These are phyloP conservation scores for Siphlonurus alternatus DNA, from an alignment of 2,888 invertebrate genomes.

Conservation along the genomic window DNA sequence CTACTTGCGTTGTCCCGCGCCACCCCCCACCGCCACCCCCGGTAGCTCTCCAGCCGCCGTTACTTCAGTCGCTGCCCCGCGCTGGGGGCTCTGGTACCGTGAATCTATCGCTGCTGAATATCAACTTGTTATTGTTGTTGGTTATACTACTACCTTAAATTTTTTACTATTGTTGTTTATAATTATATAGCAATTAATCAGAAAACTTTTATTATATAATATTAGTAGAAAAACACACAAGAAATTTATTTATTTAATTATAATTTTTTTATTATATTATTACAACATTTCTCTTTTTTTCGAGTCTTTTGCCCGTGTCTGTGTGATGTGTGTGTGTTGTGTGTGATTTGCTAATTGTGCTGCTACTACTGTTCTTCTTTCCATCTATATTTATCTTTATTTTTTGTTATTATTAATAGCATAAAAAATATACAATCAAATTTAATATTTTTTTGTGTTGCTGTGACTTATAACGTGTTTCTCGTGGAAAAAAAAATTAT, in stretches of 20 bases:
- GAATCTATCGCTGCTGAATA: not conserved
- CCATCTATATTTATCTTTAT: not conserved
- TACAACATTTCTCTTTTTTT: not conserved
- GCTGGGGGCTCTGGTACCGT: not conserved
- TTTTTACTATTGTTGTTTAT: too few relatives aligned
- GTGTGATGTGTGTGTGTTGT: not conserved
- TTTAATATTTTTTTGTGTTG: not conserved
- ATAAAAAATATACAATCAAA: not conserved
- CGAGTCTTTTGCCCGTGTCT: not conserved
- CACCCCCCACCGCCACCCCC: not conserved
- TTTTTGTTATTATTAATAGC: not conserved
- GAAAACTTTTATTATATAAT: too few relatives aligned
- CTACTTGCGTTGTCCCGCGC: not conserved
- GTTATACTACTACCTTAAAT: not conserved
- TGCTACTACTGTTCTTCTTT: not conserved
- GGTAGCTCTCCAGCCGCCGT: not conserved
- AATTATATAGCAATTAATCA: too few relatives aligned
- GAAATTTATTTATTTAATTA: not conserved
- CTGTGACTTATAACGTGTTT: not conserved
- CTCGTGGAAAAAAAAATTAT: not conserved
- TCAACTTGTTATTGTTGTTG: not conserved
- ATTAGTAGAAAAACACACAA: not conserved
- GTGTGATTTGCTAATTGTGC: not conserved
- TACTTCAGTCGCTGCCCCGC: not conserved
- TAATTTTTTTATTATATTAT: not conserved